phyloP scores from a whole-genome alignment of 2,888 invertebrate species.

The Lamproptera curius region DNA sequence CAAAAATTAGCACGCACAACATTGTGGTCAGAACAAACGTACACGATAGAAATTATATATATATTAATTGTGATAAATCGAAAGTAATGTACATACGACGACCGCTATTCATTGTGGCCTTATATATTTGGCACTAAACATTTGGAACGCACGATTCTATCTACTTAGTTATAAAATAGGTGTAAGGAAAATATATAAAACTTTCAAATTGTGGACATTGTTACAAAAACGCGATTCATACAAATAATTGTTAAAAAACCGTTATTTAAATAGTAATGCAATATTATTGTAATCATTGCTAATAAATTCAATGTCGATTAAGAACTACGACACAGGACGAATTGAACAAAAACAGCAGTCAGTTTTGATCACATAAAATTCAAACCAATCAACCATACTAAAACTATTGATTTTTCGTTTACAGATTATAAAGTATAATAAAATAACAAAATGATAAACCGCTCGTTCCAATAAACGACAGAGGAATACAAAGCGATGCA shows the following conservation, averaged over 20 bases:
- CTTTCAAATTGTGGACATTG: conserved; percentile 18
- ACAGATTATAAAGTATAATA: neutral
- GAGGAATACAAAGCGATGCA: no score
- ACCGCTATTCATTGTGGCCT: conserved; percentile 46
- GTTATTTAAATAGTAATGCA: conserved; percentile 5
- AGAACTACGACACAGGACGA: conserved; percentile 9
- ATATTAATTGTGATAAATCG: conserved; percentile 60
- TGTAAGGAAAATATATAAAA: conserved; percentile 41
- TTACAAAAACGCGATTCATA: conserved; percentile 7
- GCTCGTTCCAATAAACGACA: no score
- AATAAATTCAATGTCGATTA: conserved; percentile 15
- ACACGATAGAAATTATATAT: conserved; percentile 36
- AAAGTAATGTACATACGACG: conserved; percentile 43
- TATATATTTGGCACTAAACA: conserved; percentile 72
- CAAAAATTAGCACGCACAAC: conserved; percentile 53
- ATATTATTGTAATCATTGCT: conserved; percentile 12
- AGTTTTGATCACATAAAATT: conserved; percentile 5
- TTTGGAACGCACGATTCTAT: conserved; percentile 70
- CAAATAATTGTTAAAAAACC: conserved; percentile 2
- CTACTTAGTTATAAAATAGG: conserved; percentile 48
- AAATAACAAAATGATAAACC: neutral
- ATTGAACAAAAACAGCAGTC: conserved; percentile 3
- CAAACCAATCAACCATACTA: conserved; percentile 1
- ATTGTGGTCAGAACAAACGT: conserved; percentile 35
- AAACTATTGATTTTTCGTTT: neutral